These are phyloP conservation scores for Paracanthobrama guichenoti DNA, from an alignment of 2,113 vertebrate genomes.

Conservation along the genomic window DNA sequence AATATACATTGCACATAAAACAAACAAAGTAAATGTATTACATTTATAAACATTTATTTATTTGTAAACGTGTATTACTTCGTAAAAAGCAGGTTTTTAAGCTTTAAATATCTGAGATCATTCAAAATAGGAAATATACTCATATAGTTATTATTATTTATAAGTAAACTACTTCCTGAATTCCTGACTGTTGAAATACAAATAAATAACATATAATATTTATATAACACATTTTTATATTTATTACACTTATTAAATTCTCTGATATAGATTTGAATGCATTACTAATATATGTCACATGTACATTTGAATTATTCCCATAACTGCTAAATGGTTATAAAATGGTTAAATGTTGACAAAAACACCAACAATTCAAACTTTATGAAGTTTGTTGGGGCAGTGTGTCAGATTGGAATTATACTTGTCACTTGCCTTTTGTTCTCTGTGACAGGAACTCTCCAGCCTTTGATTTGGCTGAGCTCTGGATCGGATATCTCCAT, in stretches of 20 bases:
- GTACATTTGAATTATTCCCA: neutral
- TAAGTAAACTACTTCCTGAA: neutral
- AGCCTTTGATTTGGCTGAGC: conserved; percentile 94
- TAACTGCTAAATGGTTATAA: neutral
- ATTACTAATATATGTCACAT: neutral
- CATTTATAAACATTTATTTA: too few species aligned
- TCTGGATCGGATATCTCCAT: conserved; percentile 89
- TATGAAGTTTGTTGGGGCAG: neutral
- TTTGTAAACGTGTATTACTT: neutral
- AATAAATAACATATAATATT: neutral
- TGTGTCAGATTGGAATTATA: neutral
- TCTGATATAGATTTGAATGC: neutral
- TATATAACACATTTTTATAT: neutral
- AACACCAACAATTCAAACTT: neutral
- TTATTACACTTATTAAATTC: neutral
- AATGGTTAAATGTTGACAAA: neutral
- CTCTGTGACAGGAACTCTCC: conserved; percentile 87
- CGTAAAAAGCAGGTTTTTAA: neutral
- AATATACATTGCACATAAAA: neutral
- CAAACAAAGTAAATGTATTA: neutral
- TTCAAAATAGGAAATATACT: neutral
- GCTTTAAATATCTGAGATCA: neutral
- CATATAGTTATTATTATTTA: neutral
- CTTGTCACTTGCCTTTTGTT: conserved; percentile 80
- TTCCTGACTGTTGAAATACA: neutral